phyloP scores from a whole-genome alignment of 1,140 invertebrate species.

The Antheraea pernyi region DNA sequence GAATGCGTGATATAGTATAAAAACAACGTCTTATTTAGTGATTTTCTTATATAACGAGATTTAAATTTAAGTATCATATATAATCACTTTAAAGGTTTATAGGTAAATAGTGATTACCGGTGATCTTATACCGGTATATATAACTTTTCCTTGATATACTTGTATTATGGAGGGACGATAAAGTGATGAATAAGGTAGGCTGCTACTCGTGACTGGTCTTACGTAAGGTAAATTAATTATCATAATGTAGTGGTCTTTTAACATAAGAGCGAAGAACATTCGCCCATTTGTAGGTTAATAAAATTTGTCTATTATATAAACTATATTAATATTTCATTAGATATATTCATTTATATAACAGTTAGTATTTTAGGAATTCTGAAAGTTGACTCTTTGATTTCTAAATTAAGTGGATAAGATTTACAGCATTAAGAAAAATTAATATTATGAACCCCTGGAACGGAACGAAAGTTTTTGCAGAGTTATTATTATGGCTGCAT shows the following conservation, averaged over 20 bases:
- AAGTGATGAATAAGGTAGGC: neutral
- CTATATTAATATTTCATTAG: neutral
- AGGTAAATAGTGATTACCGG: neutral
- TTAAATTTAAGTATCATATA: no score
- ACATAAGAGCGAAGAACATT: neutral
- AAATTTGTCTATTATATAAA: conserved; percentile 2
- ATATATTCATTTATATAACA: neutral
- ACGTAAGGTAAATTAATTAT: conserved; percentile 3
- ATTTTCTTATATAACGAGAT: no score
- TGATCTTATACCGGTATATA: neutral
- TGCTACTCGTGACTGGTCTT: neutral
- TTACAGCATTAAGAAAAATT: neutral
- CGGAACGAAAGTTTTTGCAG: neutral
- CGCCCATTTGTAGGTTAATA: neutral
- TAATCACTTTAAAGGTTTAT: neutral
- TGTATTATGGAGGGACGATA: neutral
- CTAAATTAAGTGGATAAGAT: neutral
- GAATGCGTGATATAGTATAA: no score
- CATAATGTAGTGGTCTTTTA: neutral
- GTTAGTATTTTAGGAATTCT: neutral
- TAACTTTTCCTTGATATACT: no score
- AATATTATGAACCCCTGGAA: neutral
- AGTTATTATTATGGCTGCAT: neutral
- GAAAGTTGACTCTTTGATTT: neutral
- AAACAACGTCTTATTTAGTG: no score